Evolutionary conservation across 1,140 invertebrate species (phyloP), one percentile per base, ranked within the genome.

Genomic region (Apis laboriosa): DNA sequence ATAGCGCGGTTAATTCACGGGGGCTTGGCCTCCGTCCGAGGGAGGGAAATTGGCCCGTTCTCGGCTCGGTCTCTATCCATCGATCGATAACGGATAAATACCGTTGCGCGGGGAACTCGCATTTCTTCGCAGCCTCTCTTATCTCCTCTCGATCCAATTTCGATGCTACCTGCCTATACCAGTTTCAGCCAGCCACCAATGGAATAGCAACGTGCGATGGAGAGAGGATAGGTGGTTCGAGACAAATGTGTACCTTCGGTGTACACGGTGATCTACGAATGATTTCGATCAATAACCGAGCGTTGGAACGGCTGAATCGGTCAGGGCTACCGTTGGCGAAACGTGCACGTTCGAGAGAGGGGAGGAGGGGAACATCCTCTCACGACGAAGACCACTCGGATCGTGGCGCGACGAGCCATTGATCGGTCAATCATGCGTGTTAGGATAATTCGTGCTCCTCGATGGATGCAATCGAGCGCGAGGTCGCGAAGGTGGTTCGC

Each of bases 381-480:
- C 66, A n/a, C 58, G 81, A 87, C 73, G 86, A 86, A 77, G 49
- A 58, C 24, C n/a, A 9, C 63, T 80, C 74, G 58, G 73, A 77
- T 68, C 64, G 13, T 17, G 19, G 28, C 49, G 77, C 76, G 82
- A 84, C 71, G 86, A 88, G 85, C 67, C 85, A 71, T 85, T 89
- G 89, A 91, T 91, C 89, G 90, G 84, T 92, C 90, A 92, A 92
- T 91, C 90, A 90, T 85, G 90, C 87, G 87, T 89, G 88, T 84
- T 92, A 89, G 90, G 88, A 91, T 92, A 91, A 91, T 92, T 90
- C 90, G 90, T 90, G 91, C 86, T 88, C 67, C 24, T 24, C 87
- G 77, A 84, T 88, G 87, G 87, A 88, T 88, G 87, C 87, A 80
- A 79, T 85, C 83, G 86, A 81, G 83, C 72, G 83, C 83, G 78